phyloP scores from a whole-genome alignment of 1,140 invertebrate genomes.

The Tachypleus tridentatus region DNA sequence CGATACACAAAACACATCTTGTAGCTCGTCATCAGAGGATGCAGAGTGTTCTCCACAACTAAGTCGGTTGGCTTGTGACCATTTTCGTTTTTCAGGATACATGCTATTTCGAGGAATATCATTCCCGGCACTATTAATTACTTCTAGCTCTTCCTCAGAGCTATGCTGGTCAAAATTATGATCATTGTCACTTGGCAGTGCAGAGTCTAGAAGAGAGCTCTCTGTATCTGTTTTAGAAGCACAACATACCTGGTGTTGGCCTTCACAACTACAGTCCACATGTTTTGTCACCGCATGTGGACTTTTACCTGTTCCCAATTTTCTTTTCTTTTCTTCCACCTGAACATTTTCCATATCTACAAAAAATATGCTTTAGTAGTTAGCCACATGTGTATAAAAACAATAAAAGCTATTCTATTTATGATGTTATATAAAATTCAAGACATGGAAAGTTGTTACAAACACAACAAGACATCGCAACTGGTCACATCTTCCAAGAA shows the following conservation, averaged over 20 bases:
- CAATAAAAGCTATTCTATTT: too few species aligned
- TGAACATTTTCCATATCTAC: slow-evolving; percentile 30
- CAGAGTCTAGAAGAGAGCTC: slow-evolving; percentile 30
- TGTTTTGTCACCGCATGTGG: background rate
- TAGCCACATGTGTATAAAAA: too few species aligned
- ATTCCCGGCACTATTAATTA: slow-evolving; percentile 46
- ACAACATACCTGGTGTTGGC: background rate
- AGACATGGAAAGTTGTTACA: too few species aligned
- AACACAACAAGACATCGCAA: too few species aligned
- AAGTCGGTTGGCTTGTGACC: slow-evolving; percentile 41
- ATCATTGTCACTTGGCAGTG: slow-evolving; percentile 43
- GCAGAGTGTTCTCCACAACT: slow-evolving; percentile 29
- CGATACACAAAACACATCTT: slow-evolving; percentile 43
- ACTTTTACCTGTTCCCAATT: background rate
- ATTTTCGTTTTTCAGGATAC: slow-evolving; percentile 55
- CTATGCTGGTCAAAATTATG: slow-evolving; percentile 58
- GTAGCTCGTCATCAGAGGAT: slow-evolving; percentile 44
- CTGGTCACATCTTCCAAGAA: too few species aligned
- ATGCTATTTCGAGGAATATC: background rate
- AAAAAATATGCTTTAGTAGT: slow-evolving; percentile 5
- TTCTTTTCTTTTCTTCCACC: background rate
- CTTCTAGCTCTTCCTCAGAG: slow-evolving; percentile 79
- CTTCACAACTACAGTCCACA: background rate
- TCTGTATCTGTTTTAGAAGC: slow-evolving; percentile 4
- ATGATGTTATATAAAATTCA: too few species aligned